phyloP scores from a whole-genome alignment of 2,113 vertebrate species.

The Halichoeres trimaculatus region DNA sequence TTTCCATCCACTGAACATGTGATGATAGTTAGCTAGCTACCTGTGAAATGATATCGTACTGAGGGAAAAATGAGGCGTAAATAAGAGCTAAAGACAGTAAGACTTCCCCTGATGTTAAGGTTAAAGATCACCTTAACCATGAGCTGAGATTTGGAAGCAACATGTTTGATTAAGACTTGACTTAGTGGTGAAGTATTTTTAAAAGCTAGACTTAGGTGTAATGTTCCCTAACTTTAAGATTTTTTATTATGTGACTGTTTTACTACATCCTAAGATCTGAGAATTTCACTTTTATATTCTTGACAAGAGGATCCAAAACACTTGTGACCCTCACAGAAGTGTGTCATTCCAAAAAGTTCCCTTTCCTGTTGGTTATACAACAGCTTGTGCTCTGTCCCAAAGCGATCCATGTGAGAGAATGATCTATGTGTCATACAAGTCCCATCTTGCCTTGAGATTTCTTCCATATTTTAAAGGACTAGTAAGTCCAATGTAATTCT shows the following conservation, averaged over 20 bases:
- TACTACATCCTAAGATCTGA: neutral
- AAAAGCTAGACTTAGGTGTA: neutral
- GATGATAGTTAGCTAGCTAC: too few species aligned
- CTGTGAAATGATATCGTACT: too few species aligned
- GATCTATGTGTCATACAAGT: conserved; percentile 42
- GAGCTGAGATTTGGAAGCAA: too few species aligned
- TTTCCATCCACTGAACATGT: too few species aligned
- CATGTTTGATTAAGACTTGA: too few species aligned
- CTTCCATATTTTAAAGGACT: conserved; percentile 20
- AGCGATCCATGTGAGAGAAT: conserved; percentile 38
- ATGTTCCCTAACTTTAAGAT: neutral
- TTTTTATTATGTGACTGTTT: neutral
- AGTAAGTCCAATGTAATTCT: conserved; percentile 15
- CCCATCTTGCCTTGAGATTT: conserved; percentile 42
- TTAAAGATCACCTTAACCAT: too few species aligned
- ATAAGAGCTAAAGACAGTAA: too few species aligned
- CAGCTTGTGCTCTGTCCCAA: conserved; percentile 26
- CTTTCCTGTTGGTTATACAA: conserved; percentile 39
- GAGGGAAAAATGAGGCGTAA: too few species aligned
- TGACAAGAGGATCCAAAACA: neutral
- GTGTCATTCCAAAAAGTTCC: conserved; percentile 8
- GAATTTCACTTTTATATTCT: neutral
- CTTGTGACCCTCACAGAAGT: neutral
- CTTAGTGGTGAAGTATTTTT: too few species aligned
- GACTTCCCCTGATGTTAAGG: too few species aligned